A percentile compares a stretch with the other conserved stretches of the same genome.
These are phyloP conservation scores for Pachypanchax playfairii DNA, from an alignment of 2,113 vertebrate species.

Conservation along the genomic window DNA sequence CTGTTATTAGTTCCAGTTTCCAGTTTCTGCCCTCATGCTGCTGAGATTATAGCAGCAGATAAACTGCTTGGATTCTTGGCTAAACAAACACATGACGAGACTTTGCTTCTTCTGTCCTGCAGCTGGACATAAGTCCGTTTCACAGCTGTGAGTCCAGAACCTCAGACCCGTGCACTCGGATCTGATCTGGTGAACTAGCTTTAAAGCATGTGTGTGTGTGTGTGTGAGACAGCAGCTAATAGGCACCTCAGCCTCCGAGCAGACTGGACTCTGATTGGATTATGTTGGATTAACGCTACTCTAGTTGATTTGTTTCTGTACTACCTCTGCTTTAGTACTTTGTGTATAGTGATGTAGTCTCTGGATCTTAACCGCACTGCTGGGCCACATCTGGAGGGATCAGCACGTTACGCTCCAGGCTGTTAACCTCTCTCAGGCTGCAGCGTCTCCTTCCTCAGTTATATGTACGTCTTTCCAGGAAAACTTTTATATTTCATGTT, in stretches of 20 bases:
- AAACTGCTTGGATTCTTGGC: conserved; percentile 55
- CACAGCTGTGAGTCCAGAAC: conserved; percentile 20
- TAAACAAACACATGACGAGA: conserved; percentile 18
- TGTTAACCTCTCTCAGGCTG: conserved; percentile 71
- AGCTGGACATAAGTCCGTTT: conserved; percentile 27
- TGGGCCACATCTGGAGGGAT: conserved; percentile 74
- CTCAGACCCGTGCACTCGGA: conserved; percentile 47
- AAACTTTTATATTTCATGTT: no score
- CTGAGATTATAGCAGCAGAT: conserved; percentile 56
- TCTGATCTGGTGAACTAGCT: conserved; percentile 44
- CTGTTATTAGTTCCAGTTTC: not conserved
- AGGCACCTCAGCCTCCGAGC: conserved; percentile 25
- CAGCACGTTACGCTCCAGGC: conserved; percentile 70
- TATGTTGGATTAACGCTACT: conserved; percentile 52
- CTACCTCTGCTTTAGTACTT: conserved; percentile 16
- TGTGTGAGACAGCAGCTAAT: conserved; percentile 38
- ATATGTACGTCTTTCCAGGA: no score
- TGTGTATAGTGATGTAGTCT: not conserved
- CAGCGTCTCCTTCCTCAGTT: no score
- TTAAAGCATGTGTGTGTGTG: conserved; percentile 18
- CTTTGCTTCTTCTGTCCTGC: conserved; percentile 32
- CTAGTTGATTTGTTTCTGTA: conserved; percentile 52
- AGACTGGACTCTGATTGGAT: conserved; percentile 57
- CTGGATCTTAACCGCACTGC: conserved; percentile 18
- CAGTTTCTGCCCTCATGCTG: not conserved